Conservation (phyloP, 1,140 invertebrate species). For the Habropoda laboriosa region DNA sequence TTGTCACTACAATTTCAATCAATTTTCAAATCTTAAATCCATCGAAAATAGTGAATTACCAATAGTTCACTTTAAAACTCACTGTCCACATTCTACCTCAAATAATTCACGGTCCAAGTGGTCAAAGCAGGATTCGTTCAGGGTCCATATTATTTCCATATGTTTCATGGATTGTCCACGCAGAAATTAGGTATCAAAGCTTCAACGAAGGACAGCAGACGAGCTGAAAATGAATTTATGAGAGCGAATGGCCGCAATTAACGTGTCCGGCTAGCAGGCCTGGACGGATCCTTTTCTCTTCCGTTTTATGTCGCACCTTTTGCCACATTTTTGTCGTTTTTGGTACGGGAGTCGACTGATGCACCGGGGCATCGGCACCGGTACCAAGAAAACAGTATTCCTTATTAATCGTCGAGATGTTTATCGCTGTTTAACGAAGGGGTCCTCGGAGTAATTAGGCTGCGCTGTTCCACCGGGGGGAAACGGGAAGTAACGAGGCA, state of each 20-base stretch:
- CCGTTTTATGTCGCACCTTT: constrained; percentile 28
- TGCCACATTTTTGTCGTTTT: constrained; percentile 29
- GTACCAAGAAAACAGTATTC: constrained; percentile 45
- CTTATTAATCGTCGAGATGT: constrained; percentile 60
- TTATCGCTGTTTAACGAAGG: constrained; percentile 63
- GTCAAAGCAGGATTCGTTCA: no score
- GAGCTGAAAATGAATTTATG: constrained; percentile 37
- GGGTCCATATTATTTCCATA: no score
- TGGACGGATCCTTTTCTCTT: neutral
- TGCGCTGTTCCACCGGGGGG: constrained; percentile 8
- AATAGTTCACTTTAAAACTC: no score
- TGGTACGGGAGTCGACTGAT: constrained; percentile 21
- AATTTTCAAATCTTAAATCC: no score
- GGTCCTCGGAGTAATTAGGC: constrained; percentile 53
- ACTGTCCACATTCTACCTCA: no score
- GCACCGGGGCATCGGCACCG: constrained; percentile 4
- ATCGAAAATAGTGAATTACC: no score
- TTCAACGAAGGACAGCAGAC: neutral
- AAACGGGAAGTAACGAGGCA: constrained; percentile 45
- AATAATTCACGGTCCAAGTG: no score
- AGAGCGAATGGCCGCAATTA: constrained; percentile 15
- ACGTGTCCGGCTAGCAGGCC: constrained; percentile 22
- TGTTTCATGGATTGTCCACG: neutral
- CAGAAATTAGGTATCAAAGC: neutral
- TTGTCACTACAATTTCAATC: no score